Evolutionary conservation across 2,888 invertebrate species (phyloP), one percentile per base, ranked within the genome.

Genomic region (Drosophila fungiperda): DNA sequence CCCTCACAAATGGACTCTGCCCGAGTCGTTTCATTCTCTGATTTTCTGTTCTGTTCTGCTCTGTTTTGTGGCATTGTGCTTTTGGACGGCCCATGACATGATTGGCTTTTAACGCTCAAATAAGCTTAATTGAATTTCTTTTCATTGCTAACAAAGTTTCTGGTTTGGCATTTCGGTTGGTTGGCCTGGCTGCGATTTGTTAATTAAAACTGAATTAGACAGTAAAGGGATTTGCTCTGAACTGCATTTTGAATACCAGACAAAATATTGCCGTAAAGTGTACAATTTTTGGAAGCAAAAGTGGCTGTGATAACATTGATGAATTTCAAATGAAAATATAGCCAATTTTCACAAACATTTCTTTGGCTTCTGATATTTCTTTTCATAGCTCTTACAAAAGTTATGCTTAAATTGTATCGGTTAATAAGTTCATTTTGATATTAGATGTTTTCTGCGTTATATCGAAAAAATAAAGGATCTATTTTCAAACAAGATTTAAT

Each of bases 21-120:
- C 72, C 45, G 58, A 17, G 64, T 69, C 55, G 61, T 61, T 64
- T 57, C 23, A 54, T 54, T 17, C 23, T 26, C 6, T 12, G 33
- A 38, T 50, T 26, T 58, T 17, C 60, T 54, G 55, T 68, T 73
- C 58, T 64, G 60, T 71, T 26, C 68, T 71, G 68, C 71, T 73
- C 58, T 66, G 62, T 76, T 38, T 55, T 75, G 72, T 60, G 73
- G 73, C 82, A 84, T 84, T 87, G 88, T 87, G 71, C 81, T 82
- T 87, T 86, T 79, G 70, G 76, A 59, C 68, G 68, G 60, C 68
- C 65, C 80, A 20, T 83, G 87, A 90, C 89, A 84, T 83, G 89
- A 93, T 93, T 93, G 92, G 93, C 93, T 93, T 92, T 93, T 93
- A 93, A 93, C 93, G 92, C 92, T 93, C 91, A 93, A 93, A 93